Conservation (phyloP, 35 echinoderm and acorn worm species). For the Apostichopus californicus region DNA sequence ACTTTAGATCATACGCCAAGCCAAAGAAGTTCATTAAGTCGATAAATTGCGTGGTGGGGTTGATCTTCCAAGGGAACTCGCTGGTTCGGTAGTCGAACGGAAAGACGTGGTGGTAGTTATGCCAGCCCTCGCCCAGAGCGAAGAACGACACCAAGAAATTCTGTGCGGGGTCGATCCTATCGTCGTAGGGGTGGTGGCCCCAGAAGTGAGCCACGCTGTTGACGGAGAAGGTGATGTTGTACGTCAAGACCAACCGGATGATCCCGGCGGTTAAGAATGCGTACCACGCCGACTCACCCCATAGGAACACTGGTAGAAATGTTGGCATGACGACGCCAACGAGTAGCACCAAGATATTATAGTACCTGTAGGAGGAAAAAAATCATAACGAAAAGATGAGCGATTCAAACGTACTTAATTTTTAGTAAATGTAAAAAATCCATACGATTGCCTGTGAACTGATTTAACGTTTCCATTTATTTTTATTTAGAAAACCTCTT, state of each 20-base stretch:
- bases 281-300: slow-evolving; percentile 16
- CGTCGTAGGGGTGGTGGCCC: slow-evolving; percentile 20
- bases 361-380: slow-evolving; percentile 10
- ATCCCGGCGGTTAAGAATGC: neutral
- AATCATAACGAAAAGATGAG: neutral
- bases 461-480: no score
- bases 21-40: slow-evolving; percentile 48
- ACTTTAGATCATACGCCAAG: slow-evolving; percentile 56
- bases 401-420: neutral
- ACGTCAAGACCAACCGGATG: neutral
- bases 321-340: neutral
- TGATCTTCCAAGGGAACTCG: slow-evolving; percentile 46
- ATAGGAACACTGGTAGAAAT: neutral
- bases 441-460: no score
- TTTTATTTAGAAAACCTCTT: no score
- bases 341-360: slow-evolving; percentile 15
- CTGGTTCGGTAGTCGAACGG: slow-evolving; percentile 54
- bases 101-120: slow-evolving; percentile 67
- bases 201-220: slow-evolving; percentile 38
- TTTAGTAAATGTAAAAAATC: no score
- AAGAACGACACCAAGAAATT: slow-evolving; percentile 30
- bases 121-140: slow-evolving; percentile 59
- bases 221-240: slow-evolving; percentile 34
- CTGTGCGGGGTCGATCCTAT: slow-evolving; percentile 39
- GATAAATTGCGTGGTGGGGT: slow-evolving; percentile 50